Evolutionary conservation across 1,140 invertebrate genomes (phyloP).

Genomic region (Antheraea mylitta): DNA sequence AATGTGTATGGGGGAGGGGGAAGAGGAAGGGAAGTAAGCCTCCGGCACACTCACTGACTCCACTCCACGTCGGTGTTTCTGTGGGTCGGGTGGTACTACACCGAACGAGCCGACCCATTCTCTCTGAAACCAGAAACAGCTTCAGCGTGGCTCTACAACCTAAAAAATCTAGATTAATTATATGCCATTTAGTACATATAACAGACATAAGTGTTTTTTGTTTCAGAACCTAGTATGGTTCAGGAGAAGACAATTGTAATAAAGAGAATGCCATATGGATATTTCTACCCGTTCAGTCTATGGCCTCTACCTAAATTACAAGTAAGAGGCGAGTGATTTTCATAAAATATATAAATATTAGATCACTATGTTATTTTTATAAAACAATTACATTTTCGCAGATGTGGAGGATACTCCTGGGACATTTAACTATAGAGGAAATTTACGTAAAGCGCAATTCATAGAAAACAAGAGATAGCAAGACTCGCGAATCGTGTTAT

Average conservation of each 20-base stretch:
- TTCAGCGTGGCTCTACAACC: too few species aligned
- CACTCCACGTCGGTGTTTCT: too few species aligned
- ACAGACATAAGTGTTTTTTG: background rate
- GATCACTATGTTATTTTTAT: background rate
- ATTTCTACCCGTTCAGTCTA: constrained; percentile 62
- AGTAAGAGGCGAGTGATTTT: constrained; percentile 33
- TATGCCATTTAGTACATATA: too few species aligned
- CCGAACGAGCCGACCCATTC: too few species aligned
- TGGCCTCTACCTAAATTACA: constrained; percentile 63
- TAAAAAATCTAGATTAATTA: too few species aligned
- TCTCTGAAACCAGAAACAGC: too few species aligned
- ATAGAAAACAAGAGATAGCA: background rate
- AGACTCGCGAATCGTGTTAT: background rate
- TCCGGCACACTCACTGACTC: too few species aligned
- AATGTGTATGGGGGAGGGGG: too few species aligned
- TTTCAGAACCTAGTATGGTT: constrained; percentile 55
- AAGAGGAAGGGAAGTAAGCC: too few species aligned
- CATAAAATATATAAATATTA: background rate
- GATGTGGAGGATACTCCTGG: constrained; percentile 3
- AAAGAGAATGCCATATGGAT: constrained; percentile 51
- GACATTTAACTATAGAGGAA: background rate
- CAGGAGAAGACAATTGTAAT: constrained; percentile 58
- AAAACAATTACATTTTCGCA: background rate
- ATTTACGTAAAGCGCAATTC: background rate
- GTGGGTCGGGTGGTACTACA: too few species aligned